Percentiles rank a stretch among this genome's conserved stretches.
phyloP scores from a whole-genome alignment of 2,888 invertebrate genomes.

The Cataglyphis cursor region DNA sequence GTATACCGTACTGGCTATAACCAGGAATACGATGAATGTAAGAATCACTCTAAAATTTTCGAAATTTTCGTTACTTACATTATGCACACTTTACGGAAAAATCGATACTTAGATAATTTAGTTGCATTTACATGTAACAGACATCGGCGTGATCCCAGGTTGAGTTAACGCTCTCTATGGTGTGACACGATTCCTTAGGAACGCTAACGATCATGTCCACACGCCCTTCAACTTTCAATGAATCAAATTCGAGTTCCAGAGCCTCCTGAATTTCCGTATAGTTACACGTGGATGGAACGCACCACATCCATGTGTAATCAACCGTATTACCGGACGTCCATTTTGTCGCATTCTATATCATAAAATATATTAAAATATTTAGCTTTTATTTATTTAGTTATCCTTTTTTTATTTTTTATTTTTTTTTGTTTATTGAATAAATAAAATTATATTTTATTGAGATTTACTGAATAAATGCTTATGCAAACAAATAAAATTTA shows the following conservation, averaged over 20 bases:
- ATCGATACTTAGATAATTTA: neutral
- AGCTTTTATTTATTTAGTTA: neutral
- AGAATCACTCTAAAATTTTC: conserved; percentile 70
- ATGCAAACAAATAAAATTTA: neutral
- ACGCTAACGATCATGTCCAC: conserved; percentile 78
- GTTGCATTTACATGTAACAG: conserved; percentile 80
- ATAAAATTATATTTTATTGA: neutral
- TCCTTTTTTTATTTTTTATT: neutral
- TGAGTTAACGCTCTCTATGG: conserved; percentile 66
- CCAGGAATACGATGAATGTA: conserved; percentile 72
- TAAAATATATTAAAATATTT: neutral
- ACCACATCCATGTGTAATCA: conserved; percentile 82
- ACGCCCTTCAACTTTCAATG: conserved; percentile 76
- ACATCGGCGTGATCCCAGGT: conserved; percentile 77
- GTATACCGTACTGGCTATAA: conserved; percentile 80
- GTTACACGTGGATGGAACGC: conserved; percentile 83
- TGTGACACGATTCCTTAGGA: conserved; percentile 77
- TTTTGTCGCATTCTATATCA: conserved; percentile 56
- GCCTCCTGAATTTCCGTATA: conserved; percentile 78
- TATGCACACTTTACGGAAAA: neutral
- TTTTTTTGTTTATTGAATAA: neutral
- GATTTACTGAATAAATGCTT: neutral
- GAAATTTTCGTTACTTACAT: neutral
- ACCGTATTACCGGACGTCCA: conserved; percentile 61
- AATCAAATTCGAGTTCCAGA: conserved; percentile 77